Conservation (phyloP, 2,797 vertebrate species). For the Poecilia picta region DNA sequence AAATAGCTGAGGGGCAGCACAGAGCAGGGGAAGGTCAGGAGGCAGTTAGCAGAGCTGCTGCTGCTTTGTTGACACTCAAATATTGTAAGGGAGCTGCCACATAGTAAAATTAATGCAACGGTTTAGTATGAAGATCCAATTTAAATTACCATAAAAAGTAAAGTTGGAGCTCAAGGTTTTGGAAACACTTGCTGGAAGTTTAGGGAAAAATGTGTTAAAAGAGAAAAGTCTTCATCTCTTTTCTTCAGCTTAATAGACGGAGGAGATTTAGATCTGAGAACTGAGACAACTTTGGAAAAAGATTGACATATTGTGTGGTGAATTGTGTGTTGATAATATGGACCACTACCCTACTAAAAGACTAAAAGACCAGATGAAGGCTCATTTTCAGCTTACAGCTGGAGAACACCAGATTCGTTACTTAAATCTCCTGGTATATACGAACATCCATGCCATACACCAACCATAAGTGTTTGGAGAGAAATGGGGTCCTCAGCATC, state of each 20-base stretch:
- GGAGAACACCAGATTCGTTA: neutral
- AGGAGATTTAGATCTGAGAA: neutral
- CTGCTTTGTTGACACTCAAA: constrained; percentile 36
- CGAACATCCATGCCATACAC: neutral
- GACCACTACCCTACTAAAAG: neutral
- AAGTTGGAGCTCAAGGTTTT: neutral
- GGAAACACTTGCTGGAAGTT: neutral
- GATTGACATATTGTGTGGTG: neutral
- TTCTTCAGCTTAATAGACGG: neutral
- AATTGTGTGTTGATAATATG: neutral
- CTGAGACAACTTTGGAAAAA: neutral
- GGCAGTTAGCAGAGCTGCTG: constrained; percentile 45
- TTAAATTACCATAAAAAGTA: neutral
- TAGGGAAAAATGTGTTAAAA: neutral
- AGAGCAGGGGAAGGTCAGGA: constrained; percentile 45
- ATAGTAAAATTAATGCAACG: constrained; percentile 26
- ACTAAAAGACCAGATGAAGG: neutral
- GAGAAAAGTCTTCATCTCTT: neutral
- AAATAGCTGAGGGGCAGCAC: constrained; percentile 50
- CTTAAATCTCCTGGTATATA: neutral
- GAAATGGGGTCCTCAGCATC: neutral
- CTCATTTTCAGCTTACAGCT: neutral
- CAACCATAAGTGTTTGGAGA: neutral
- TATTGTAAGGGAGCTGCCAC: neutral
- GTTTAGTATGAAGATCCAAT: neutral